phyloP scores from a whole-genome alignment of 2,797 vertebrate species.

The Labroides dimidiatus region DNA sequence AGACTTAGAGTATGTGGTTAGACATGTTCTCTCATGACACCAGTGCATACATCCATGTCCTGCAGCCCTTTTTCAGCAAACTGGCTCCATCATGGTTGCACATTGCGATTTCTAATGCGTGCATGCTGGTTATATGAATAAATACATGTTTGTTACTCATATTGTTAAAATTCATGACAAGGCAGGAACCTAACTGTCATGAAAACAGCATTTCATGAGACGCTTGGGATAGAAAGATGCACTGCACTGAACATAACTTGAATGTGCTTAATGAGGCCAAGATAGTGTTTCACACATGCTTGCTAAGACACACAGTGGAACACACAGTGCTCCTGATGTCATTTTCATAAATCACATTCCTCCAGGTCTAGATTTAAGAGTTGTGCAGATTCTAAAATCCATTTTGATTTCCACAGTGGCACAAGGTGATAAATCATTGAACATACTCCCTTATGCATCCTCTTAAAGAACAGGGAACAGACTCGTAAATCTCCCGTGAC shows the following conservation, averaged over 20 bases:
- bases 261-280: conserved; percentile 72
- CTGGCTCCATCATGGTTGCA: conserved; percentile 13
- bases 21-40: not conserved
- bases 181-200: conserved; percentile 29
- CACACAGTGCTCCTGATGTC: conserved; percentile 49
- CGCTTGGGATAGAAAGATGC: conserved; percentile 4
- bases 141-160: conserved; percentile 33
- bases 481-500: conserved; percentile 74
- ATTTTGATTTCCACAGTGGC: conserved; percentile 79
- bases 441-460: conserved; percentile 65
- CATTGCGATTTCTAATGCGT: conserved; percentile 1
- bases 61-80: not conserved
- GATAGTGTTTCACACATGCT: conserved; percentile 66
- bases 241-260: conserved; percentile 53
- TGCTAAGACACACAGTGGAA: conserved; percentile 55
- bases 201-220: conserved; percentile 45
- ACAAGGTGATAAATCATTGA: conserved; percentile 79
- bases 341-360: conserved; percentile 78
- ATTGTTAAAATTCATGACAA: conserved; percentile 45
- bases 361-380: conserved; percentile 73
- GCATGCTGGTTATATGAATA: conserved; percentile 11
- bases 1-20: not conserved
- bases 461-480: conserved; percentile 69
- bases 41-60: not conserved
- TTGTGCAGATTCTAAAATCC: conserved; percentile 78